Evolutionary conservation across 2,113 vertebrate genomes (phyloP), one percentile per base, ranked within the genome.

Genomic region (Labeo rohita): DNA sequence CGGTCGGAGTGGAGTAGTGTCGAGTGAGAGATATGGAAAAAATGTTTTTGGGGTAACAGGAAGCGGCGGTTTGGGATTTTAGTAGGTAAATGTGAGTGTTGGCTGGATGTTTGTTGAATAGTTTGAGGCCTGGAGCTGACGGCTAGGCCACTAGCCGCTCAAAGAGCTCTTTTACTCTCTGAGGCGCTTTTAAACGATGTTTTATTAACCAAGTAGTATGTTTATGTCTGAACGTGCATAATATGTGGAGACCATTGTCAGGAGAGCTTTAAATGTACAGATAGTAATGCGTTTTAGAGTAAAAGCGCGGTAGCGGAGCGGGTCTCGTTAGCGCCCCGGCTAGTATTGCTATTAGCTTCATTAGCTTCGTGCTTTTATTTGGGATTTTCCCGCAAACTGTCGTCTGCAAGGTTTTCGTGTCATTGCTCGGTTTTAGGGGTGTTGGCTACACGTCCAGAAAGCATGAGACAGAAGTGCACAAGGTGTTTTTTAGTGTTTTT

Each of bases 41-140:
- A 80, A 80, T 81, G 11, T 21, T 6, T 50, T 43, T 81, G 84
- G 89, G 91, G n/a, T 52, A 9, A 34, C 11, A 16, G 23, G n/a
- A 83, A 54, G 6, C 45, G 47, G 36, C n/a, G 1, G 87, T 63
- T 75, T 89, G 90, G 91, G 83, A 88, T 93, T 90, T 88, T 80
- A 84, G n/a, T 87, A 87, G 91, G 87, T 18, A 36, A 73, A 28
- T 84, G 85, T 72, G 66, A 88, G 91, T 93, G 92, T 94, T 93
- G 92, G 91, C 92, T 92, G 91, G 84, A 93, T 92, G 90, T 91
- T 21, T 61, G 81, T 59, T 87, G 89, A 91, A 82, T 87, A 94
- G 94, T 94, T 94, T 93, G 93, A 89, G 95, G 95, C 95, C 95
- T 95, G 92, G 61, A 87, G 88, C 50, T 85, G 80, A 85, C 49